Conservation (phyloP, 2,797 vertebrate species). For the Gouania willdenowi region DNA sequence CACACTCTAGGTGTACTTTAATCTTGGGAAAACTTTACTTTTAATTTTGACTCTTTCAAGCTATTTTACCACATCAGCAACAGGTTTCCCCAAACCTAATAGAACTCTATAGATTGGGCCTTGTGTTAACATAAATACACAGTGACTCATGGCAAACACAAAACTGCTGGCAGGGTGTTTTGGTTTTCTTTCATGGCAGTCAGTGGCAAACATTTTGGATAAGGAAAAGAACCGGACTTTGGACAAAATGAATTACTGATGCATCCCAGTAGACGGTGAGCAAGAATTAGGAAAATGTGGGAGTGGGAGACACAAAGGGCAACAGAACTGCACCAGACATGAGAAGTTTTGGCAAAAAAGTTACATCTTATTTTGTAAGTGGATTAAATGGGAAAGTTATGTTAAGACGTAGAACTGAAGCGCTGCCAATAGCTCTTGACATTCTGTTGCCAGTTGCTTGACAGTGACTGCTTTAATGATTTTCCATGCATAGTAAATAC, state of each 20-base stretch:
- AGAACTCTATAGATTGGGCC: too few species aligned
- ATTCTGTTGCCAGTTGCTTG: constrained; percentile 32
- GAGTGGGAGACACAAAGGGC: constrained; percentile 1
- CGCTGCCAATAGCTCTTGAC: constrained; percentile 37
- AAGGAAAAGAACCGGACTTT: constrained; percentile 9
- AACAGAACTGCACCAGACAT: constrained; percentile 18
- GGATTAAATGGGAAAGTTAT: constrained; percentile 44
- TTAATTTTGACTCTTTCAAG: too few species aligned
- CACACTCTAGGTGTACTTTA: background rate
- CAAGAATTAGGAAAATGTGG: background rate
- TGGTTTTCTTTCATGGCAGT: constrained; percentile 10
- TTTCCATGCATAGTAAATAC: constrained; percentile 45
- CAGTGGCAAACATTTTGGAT: constrained; percentile 12
- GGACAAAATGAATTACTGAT: constrained; percentile 1
- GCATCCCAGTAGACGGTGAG: background rate
- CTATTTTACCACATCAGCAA: too few species aligned
- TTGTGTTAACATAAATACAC: background rate
- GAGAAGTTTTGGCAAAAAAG: constrained; percentile 25
- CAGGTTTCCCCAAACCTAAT: too few species aligned
- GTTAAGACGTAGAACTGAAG: constrained; percentile 36
- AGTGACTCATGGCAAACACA: constrained; percentile 11
- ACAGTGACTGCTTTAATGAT: constrained; percentile 44
- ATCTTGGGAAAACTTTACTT: too few species aligned
- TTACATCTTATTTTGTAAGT: constrained; percentile 38
- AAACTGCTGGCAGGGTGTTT: constrained; percentile 5